Base-by-base conservation (phyloP, 2,797 vertebrate genomes). In the Capromys pilorides region DNA sequence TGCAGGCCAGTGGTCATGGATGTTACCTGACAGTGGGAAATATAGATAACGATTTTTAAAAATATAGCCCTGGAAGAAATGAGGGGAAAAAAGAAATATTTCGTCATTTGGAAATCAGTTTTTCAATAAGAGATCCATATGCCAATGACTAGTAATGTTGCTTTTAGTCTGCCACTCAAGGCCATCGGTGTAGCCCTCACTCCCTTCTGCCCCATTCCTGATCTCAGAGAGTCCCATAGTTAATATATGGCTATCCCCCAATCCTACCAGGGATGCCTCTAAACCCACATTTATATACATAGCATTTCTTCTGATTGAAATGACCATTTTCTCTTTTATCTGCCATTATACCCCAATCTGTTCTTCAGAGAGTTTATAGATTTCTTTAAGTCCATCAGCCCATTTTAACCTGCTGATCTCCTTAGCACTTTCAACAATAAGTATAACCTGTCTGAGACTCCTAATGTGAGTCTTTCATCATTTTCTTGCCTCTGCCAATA, bases 321-420 rank as follows among this genome's bases (percentile, higher is more conserved):
- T 79, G 79, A 51, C n/a, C 5, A 16, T 33, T 69, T 79, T 83
- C 39, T 67, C 11, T 75, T 91, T 39, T 83, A 94, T 3, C 81
- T 87, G 71, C 19, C 19, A 41, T 66, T 67, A 6, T 62, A 73
- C 79, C 31, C n/a, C 39, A 86, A 66, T 22, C 2, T 82, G 36
- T 87, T 94, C 45, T 89, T 95, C 54, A 71, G 85, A 95, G 66
- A 57, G 31, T 66, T 64, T 86, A 79, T 49, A 77, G 36, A 33
- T 69, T 67, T 88, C 26, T 10, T 22, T 7, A 88, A 90, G 19
- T 64, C 49, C 81, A 31, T 82, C 31, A 57, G n/a, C n/a, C 10
- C 24, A 62, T 57, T 95, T 83, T 61, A 75, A 92, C 33, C 59
- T 75, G 18, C 39, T 90, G 6, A 7, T 80, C 39, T 61, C 90